These are phyloP conservation scores for Chelonia mydas DNA, from an alignment of 2,797 vertebrate genomes.

Conservation along the genomic window DNA sequence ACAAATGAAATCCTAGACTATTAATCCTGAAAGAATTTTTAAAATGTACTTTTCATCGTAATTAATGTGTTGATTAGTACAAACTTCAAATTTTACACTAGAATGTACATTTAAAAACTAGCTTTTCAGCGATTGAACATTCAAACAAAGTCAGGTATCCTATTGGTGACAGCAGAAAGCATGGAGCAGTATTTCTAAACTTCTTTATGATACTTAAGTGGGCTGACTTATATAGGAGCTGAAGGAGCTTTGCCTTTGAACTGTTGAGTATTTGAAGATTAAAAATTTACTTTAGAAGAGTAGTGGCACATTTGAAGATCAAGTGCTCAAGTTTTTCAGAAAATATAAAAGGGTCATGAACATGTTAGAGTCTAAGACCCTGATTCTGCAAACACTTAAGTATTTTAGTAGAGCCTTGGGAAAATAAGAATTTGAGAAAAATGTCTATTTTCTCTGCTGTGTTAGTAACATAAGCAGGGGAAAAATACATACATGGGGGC, in stretches of 20 bases:
- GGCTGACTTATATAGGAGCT: background rate
- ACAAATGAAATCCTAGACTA: background rate
- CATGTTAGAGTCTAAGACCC: background rate
- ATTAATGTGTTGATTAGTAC: background rate
- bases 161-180: background rate
- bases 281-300: background rate
- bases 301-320: background rate
- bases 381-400: background rate
- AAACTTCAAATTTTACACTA: fast-evolving
- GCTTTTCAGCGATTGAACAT: background rate
- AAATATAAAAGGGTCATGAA: background rate
- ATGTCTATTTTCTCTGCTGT: background rate
- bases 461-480: background rate
- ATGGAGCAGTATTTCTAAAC: background rate
- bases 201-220: fast-evolving
- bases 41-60: background rate
- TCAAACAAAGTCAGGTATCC: background rate
- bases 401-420: background rate
- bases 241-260: background rate
- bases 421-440: background rate
- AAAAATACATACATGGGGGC: background rate
- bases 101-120: background rate
- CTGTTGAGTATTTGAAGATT: background rate
- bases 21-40: background rate
- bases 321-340: background rate